Evolutionary conservation across 2,888 invertebrate genomes (phyloP).

Genomic region (Epinotia ramella): DNA sequence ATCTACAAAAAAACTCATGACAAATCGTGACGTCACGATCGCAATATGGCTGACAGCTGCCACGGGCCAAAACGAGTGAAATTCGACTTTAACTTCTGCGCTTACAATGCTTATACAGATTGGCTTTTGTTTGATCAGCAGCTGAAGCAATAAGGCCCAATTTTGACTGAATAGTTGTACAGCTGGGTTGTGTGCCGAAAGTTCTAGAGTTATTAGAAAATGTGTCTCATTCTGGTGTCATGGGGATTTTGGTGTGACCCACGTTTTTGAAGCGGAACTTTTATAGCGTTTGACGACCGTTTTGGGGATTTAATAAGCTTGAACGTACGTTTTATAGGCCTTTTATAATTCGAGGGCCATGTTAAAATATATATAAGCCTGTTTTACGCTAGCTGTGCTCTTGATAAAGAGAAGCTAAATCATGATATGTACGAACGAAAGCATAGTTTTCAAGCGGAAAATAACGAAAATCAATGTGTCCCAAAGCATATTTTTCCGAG

Average conservation of each 20-base stretch:
- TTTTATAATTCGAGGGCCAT: background rate
- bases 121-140: background rate
- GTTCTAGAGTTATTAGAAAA: background rate
- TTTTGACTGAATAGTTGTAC: background rate
- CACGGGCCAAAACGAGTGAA: background rate
- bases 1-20: conserved; percentile 33
- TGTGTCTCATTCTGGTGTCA: conserved; percentile 4
- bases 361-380: background rate
- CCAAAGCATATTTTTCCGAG: too few species aligned
- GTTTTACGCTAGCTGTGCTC: background rate
- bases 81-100: background rate
- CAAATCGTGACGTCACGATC: conserved; percentile 35
- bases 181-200: background rate
- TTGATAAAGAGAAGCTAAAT: background rate
- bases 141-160: background rate
- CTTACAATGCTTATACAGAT: background rate
- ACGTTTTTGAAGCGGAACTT: conserved; percentile 25
- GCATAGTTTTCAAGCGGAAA: background rate
- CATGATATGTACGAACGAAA: background rate
- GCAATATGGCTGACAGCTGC: conserved; percentile 32
- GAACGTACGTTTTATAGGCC: conserved; percentile 7
- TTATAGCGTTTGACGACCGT: conserved; percentile 5
- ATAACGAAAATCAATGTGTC: too few species aligned
- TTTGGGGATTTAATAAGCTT: conserved; percentile 21
- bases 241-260: conserved; percentile 6